Evolutionary conservation across 1,140 invertebrate species (phyloP).

Genomic region (Lepidostoma basale): DNA sequence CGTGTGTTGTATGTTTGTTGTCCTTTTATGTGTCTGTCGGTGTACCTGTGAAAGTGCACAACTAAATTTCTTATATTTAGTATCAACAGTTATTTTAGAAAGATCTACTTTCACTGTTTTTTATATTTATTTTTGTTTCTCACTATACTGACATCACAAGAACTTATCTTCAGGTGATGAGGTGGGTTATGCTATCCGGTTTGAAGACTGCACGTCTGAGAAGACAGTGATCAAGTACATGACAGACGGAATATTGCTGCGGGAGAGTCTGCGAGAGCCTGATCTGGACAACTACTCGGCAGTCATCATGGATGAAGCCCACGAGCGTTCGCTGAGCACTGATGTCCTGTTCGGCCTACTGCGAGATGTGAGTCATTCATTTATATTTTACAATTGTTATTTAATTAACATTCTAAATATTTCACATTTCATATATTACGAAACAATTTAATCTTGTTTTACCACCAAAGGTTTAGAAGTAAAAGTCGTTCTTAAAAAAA

Average conservation of each 20-base stretch:
- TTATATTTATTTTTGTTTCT: no score
- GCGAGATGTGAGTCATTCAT: slow-evolving; percentile 75
- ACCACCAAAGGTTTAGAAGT: no score
- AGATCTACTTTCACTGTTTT: no score
- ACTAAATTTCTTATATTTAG: no score
- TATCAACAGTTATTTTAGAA: no score
- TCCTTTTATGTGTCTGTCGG: no score
- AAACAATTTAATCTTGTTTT: neutral
- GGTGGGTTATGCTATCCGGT: slow-evolving; percentile 98
- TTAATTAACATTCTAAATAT: neutral
- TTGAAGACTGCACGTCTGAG: slow-evolving; percentile 98
- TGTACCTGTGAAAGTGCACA: no score
- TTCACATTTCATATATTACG: neutral
- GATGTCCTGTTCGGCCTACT: slow-evolving; percentile 98
- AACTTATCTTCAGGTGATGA: slow-evolving; percentile 72
- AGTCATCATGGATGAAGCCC: slow-evolving; percentile 99
- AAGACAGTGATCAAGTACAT: slow-evolving; percentile 98
- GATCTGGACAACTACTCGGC: slow-evolving; percentile 96
- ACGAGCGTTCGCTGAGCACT: slow-evolving; percentile 95
- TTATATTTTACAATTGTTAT: neutral
- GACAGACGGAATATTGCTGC: slow-evolving; percentile 97
- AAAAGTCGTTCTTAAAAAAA: no score
- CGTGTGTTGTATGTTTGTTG: no score
- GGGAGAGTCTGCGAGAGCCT: slow-evolving; percentile 93
- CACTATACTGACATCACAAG: neutral